These are phyloP conservation scores for Diplazon laetatorius DNA, from an alignment of 2,888 invertebrate genomes.

Conservation along the genomic window DNA sequence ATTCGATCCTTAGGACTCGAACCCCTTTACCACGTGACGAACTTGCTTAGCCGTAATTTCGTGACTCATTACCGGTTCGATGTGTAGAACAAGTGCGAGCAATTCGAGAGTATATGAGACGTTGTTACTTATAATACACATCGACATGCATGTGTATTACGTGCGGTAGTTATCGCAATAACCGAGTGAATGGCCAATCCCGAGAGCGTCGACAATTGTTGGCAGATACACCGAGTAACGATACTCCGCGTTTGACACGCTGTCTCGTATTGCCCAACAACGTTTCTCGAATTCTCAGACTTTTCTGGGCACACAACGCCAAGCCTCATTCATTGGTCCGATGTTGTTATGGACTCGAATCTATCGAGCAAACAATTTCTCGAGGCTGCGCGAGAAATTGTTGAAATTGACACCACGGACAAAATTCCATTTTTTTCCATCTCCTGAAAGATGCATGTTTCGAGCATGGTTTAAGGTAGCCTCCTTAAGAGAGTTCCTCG, in stretches of 20 bases:
- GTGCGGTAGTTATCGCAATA: not conserved
- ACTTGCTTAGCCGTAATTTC: slow-evolving; percentile 19
- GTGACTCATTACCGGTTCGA: slow-evolving; percentile 24
- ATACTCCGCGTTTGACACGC: slow-evolving; percentile 1
- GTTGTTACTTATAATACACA: slow-evolving; percentile 50
- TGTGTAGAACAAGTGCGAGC: slow-evolving; percentile 24
- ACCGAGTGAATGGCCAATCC: slow-evolving; percentile 43
- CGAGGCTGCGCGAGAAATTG: no score
- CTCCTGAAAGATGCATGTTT: no score
- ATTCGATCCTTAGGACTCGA: slow-evolving; percentile 11
- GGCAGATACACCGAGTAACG: slow-evolving; percentile 29
- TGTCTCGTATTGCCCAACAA: slow-evolving; percentile 23
- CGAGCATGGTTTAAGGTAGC: no score
- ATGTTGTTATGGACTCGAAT: not conserved
- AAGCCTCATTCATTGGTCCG: slow-evolving; percentile 27
- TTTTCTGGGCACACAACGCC: not conserved
- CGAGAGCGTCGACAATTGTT: slow-evolving; percentile 28
- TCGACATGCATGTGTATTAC: slow-evolving; percentile 12
- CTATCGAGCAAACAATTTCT: not conserved
- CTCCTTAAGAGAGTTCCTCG: no score
- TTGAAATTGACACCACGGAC: no score
- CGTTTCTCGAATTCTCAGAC: slow-evolving; percentile 40
- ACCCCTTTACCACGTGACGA: slow-evolving; percentile 34
- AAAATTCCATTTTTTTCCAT: no score
- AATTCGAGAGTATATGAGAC: slow-evolving; percentile 39